A percentile compares a stretch with the other conserved stretches of the same genome.
These are phyloP conservation scores for Drosophila paracracens DNA, from an alignment of 2,888 invertebrate genomes.

Conservation along the genomic window DNA sequence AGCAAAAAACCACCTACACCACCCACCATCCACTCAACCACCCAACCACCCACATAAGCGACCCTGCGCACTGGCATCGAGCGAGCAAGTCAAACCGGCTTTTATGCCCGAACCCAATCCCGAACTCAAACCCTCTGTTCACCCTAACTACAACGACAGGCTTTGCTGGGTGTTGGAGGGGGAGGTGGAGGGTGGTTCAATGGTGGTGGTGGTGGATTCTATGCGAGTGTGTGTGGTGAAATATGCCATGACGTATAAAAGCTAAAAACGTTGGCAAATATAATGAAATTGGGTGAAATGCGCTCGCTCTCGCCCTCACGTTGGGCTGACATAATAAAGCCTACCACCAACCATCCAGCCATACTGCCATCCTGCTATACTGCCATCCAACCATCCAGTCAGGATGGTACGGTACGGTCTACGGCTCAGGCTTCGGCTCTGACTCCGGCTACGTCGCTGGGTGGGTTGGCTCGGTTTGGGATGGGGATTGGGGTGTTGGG, in stretches of 20 bases:
- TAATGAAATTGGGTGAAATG: constrained; percentile 83
- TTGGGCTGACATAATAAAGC: constrained; percentile 80
- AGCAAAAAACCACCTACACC: constrained; percentile 59
- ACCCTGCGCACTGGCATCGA: constrained; percentile 73
- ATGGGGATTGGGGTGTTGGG: constrained; percentile 22
- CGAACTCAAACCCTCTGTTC: constrained; percentile 9
- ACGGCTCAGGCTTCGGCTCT: constrained; percentile 23
- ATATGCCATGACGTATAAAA: constrained; percentile 82
- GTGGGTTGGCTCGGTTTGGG: constrained; percentile 14
- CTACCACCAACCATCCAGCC: constrained; percentile 53
- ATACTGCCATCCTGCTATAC: background rate
- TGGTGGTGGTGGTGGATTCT: constrained; percentile 43
- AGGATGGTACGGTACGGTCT: constrained; percentile 45
- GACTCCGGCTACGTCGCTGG: constrained; percentile 24
- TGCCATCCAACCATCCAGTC: constrained; percentile 19
- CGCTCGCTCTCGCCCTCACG: constrained; percentile 42
- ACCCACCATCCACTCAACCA: constrained; percentile 8
- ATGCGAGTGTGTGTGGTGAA: constrained; percentile 70
- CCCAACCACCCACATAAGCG: constrained; percentile 45
- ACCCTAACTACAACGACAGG: constrained; percentile 8
- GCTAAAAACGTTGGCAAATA: constrained; percentile 82
- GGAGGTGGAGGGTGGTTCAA: background rate
- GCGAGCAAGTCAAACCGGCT: constrained; percentile 62
- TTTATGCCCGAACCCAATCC: constrained; percentile 56
- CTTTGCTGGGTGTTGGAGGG: constrained; percentile 3